Evolutionary conservation across 2,888 invertebrate genomes (phyloP).

Genomic region (Lysandra coridon): DNA sequence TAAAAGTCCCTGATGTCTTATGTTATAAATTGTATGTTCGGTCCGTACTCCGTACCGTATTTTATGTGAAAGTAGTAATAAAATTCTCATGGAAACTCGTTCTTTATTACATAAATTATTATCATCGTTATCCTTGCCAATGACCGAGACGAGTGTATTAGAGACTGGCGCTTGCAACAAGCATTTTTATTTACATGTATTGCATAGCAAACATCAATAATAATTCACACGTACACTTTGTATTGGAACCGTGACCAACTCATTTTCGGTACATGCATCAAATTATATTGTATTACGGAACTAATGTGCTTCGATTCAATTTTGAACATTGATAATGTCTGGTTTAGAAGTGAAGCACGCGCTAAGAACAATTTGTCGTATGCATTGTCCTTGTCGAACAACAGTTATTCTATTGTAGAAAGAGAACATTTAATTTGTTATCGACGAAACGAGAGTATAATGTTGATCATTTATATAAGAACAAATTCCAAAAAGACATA

Average conservation of each 20-base stretch:
- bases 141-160: constrained; percentile 12
- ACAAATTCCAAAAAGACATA: not conserved
- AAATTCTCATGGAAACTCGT: not conserved
- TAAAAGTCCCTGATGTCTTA: no score
- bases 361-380: not conserved
- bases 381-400: not conserved
- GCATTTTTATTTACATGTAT: constrained; percentile 5
- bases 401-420: not conserved
- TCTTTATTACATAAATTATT: constrained; percentile 3
- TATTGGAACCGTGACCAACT: constrained; percentile 10
- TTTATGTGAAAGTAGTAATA: not conserved
- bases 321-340: not conserved
- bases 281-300: not conserved
- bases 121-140: constrained; percentile 6
- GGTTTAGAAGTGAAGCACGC: not conserved
- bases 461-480: not conserved
- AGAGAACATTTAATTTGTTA: not conserved
- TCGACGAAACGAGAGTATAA: not conserved
- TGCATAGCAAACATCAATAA: not conserved
- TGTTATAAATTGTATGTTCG: no score
- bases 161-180: not conserved
- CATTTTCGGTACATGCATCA: constrained; percentile 3
- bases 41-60: not conserved
- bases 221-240: constrained; percentile 4
- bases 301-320: not conserved